Conservation (phyloP, 2,113 vertebrate species). For the Otocyon megalotis region DNA sequence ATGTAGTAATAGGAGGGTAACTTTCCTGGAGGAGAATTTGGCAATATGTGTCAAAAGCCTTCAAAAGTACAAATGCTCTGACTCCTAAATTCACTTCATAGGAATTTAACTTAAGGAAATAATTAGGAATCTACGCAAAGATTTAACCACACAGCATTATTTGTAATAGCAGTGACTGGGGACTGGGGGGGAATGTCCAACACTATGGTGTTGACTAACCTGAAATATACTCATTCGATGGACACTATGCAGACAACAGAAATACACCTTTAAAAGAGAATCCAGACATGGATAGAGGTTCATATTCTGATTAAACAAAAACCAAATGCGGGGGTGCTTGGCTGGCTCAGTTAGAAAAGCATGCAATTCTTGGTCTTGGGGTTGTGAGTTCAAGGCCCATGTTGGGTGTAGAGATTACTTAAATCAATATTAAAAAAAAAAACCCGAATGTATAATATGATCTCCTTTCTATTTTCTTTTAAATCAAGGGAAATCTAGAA, state of each 20-base stretch:
- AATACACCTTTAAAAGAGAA: not conserved
- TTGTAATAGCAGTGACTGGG: not conserved
- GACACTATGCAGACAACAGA: not conserved
- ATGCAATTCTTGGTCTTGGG: not conserved
- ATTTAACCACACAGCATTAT: not conserved
- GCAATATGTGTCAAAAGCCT: not conserved
- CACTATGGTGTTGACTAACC: not conserved
- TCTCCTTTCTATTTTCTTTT: not conserved
- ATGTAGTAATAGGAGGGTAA: too few relatives aligned
- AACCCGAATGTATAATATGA: not conserved
- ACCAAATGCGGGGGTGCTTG: not conserved
- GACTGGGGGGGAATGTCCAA: not conserved
- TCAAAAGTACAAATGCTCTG: not conserved
- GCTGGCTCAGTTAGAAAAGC: not conserved
- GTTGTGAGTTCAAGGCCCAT: not conserved
- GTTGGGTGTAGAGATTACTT: not conserved
- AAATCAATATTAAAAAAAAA: not conserved
- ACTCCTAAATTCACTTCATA: conserved; percentile 16
- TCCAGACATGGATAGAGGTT: not conserved
- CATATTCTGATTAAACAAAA: not conserved
- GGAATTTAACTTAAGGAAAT: conserved; percentile 35
- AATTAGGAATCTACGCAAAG: conserved; percentile 23
- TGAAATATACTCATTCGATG: not conserved
- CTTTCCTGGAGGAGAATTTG: not conserved
- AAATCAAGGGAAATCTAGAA: conserved; percentile 3